phyloP scores from a whole-genome alignment of 2,113 vertebrate genomes.

The Aegotheles bennettii region DNA sequence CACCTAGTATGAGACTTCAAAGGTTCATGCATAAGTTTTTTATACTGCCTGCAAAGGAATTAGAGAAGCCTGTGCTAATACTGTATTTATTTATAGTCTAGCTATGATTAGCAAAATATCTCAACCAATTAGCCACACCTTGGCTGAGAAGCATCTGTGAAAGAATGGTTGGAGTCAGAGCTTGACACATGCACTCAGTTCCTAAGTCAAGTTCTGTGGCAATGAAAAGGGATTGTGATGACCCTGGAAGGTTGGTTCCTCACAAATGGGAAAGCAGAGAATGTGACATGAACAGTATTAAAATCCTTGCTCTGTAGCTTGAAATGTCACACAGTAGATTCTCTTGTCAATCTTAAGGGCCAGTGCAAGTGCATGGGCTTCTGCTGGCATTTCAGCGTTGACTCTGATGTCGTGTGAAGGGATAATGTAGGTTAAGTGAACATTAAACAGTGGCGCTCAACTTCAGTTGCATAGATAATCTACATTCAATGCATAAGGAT shows the following conservation, averaged over 20 bases:
- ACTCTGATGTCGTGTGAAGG: neutral
- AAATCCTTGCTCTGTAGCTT: neutral
- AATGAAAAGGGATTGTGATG: neutral
- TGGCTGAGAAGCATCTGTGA: neutral
- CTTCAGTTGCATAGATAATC: neutral
- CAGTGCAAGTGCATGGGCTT: neutral
- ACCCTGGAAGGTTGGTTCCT: neutral
- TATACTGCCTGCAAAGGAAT: neutral
- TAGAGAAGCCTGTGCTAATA: neutral
- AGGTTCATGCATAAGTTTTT: neutral
- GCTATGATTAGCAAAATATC: neutral
- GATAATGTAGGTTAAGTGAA: neutral
- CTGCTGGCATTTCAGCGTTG: neutral
- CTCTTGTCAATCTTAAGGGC: neutral
- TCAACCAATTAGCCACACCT: neutral
- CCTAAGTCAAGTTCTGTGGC: neutral
- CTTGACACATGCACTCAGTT: fast-evolving
- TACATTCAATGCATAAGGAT: neutral
- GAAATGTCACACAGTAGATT: neutral
- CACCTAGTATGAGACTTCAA: neutral
- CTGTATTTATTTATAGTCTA: neutral
- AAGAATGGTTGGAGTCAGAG: neutral
- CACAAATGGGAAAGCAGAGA: neutral
- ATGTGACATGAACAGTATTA: neutral
- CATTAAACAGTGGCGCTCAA: neutral